Base-by-base conservation (phyloP, 1,140 invertebrate genomes). In the Lordiphosa collinella region DNA sequence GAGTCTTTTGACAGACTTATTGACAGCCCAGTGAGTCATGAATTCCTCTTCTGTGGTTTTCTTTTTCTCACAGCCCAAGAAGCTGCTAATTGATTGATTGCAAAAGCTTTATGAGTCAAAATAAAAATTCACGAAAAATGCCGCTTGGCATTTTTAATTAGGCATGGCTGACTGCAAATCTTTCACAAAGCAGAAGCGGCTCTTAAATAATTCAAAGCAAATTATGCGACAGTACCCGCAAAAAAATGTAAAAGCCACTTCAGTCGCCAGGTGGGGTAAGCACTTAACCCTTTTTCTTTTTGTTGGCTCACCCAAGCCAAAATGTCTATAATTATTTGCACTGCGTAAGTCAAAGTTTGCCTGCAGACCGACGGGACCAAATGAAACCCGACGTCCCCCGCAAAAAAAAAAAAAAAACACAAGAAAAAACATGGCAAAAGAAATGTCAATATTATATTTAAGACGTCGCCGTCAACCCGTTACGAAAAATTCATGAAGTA, bases 371-470 rank as follows among this genome's bases (percentile, higher is more conserved):
- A 40, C 11, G 31, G 41, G 36, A 54, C 48, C 53, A 49, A 41
- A 16, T 56, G 61, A 57, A 61, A 69, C 64, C 62, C 56, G 55
- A 52, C 56, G 62, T 34, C 47, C 35, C 11, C 32, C 12, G 37
- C 49, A 57, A 7, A 12, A 46, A 11, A 18, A 16, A 18, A 43
- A 31, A 9, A 6, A 31, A 31, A 31, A 13, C 12, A 31, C 54
- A 54, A 61, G 44, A 47, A 61, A 61, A 52, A 49, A 46, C 56
- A 44, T 54, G 48, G 57, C 67, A 64, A 84, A 76, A 84, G 72
- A 82, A 84, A 84, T 82, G 78, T 84, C 78, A 82, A 82, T 82
- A 82, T 82, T 82, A 75, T 80, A 82, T 80, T 82, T 80, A 80
- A 80, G 71, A 82, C 61, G 71, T 75, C 75, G 63, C 58, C 51